Percentiles rank a stretch among this genome's conserved stretches.
Evolutionary conservation across 2,113 vertebrate species (phyloP).

Genomic region (Pachyramphus minor): DNA sequence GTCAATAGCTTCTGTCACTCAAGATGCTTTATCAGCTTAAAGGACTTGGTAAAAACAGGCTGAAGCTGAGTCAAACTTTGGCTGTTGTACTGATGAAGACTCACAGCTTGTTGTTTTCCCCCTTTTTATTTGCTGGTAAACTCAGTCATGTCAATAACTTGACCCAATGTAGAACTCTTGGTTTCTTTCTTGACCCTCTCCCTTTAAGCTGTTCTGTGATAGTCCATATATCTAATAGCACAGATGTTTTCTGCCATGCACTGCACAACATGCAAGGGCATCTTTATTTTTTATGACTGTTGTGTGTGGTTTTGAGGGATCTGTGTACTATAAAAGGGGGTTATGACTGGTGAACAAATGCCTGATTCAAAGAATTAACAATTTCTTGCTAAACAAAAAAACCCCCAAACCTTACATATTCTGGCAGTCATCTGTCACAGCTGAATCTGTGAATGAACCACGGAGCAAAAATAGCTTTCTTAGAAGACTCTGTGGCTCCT

Average conservation of each 20-base stretch:
- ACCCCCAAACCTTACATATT: fast-evolving
- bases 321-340: neutral
- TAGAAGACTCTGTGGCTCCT: neutral
- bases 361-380: neutral
- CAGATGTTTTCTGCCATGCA: neutral
- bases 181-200: neutral
- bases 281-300: neutral
- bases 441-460: neutral
- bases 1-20: neutral
- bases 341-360: neutral
- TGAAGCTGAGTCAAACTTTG: neutral
- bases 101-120: neutral
- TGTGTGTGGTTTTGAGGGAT: neutral
- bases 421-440: neutral
- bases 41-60: neutral
- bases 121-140: neutral
- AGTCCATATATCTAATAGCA: no score
- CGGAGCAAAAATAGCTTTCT: neutral
- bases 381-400: neutral
- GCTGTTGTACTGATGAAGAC: neutral
- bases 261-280: neutral
- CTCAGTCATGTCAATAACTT: neutral
- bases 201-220: neutral
- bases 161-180: neutral
- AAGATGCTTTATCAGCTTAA: neutral